Base-by-base conservation (phyloP, 1,140 invertebrate genomes). In the Hyles euphorbiae region DNA sequence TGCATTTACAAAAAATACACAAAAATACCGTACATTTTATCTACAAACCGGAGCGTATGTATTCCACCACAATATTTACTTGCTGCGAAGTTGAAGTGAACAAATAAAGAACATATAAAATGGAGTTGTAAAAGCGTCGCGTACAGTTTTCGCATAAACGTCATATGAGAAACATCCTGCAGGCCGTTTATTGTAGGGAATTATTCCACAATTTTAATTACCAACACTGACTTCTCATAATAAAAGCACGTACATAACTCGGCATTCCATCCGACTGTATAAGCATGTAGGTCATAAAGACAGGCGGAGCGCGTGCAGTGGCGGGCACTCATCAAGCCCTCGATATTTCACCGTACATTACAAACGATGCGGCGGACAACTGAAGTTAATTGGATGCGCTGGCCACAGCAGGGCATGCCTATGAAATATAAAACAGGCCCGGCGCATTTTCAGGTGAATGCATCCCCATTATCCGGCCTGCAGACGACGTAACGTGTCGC, bases 371-470 rank as follows among this genome's bases (percentile, higher is more conserved):
- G 72, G 68, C 69, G 56, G 76, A 83, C 81, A 82, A 77, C 75
- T 76, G 76, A 75, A 82, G 78, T 84, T 87, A 87, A 87, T 87
- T 84, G 82, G 77, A 86, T 81, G 76, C 81, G 70, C 76, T 77
- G 67, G 73, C 78, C 76, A 72, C 78, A 71, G 67, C 70, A 70
- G 60, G 52, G 64, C 63, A 64, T 64, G 60, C 62, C 70, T 75
- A 78, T 86, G 81, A 82, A 87, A 83, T 81, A 87, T 84, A 83
- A 84, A 87, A 79, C 74, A 72, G 70, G 49, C 56, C 62, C 62
- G 65, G 58, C 69, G 69, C 67, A 68, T 72, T 80, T 78, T 65
- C 70, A 79, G 73, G 70, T 81, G 72, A 76, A 69, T 72, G 69
- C 68, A 66, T 49, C 56, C 63, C 74, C 70, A 83, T 85, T 85